A percentile compares a stretch with the other conserved stretches of the same genome.
Conservation (phyloP, 2,797 vertebrate species). For the Molossus molossus region DNA sequence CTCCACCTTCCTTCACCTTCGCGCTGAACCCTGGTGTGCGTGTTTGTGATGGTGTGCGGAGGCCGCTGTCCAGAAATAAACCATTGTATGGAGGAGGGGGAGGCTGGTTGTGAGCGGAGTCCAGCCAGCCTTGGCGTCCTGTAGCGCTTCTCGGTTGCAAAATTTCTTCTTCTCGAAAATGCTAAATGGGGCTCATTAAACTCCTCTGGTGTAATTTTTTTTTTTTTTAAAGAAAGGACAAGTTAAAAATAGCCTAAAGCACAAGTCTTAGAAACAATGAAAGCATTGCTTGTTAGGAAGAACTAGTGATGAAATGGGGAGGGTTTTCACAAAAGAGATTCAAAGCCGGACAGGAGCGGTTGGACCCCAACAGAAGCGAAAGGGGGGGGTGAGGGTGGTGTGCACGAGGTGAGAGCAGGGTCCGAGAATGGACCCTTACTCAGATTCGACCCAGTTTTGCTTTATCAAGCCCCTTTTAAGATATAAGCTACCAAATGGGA, state of each 20-base stretch:
- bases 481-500: background rate
- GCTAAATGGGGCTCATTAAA: conserved; percentile 82
- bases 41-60: conserved; percentile 56
- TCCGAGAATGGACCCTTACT: background rate
- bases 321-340: background rate
- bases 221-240: conserved; percentile 81
- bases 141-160: conserved; percentile 74
- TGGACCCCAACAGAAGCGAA: background rate
- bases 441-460: background rate
- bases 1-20: conserved; percentile 70
- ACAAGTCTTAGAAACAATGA: conserved; percentile 79
- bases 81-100: conserved; percentile 51
- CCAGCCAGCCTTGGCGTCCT: conserved; percentile 69
- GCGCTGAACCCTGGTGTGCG: conserved; percentile 53
- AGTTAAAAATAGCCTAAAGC: conserved; percentile 86
- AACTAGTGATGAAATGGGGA: conserved; percentile 62
- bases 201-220: conserved; percentile 84
- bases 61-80: conserved; percentile 73
- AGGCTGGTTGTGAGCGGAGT: conserved; percentile 68
- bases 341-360: background rate
- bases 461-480: background rate
- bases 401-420: too few species aligned
- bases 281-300: conserved; percentile 80
- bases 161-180: conserved; percentile 76
- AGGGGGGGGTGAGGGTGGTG: background rate